Evolutionary conservation across 2,797 vertebrate species (phyloP).

Genomic region (Lacerta bilineata): DNA sequence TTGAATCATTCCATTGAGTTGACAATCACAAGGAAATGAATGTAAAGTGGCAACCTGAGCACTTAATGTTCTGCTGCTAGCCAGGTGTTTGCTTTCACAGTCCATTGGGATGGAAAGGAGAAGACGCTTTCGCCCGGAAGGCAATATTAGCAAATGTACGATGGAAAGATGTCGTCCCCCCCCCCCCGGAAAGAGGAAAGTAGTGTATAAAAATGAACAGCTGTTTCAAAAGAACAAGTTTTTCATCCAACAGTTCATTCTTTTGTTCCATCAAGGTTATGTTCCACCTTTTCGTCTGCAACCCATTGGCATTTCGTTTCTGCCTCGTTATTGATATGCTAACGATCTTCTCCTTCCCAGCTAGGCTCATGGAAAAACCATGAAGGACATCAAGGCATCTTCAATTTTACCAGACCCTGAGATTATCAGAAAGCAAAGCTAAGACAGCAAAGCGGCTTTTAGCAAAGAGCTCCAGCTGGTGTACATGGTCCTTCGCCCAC

Average conservation of each 20-base stretch:
- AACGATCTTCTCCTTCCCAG: conserved; percentile 14
- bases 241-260: conserved; percentile 9
- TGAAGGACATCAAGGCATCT: conserved; percentile 66
- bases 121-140: neutral
- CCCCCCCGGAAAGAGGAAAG: conserved; percentile 18
- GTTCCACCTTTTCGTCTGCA: conserved; percentile 22
- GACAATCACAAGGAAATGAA: conserved; percentile 26
- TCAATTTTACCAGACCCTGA: conserved; percentile 44
- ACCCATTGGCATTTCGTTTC: conserved; percentile 44
- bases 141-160: conserved; percentile 19
- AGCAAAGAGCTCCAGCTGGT: too few species aligned
- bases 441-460: conserved; percentile 36
- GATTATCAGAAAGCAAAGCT: conserved; percentile 49
- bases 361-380: conserved; percentile 46
- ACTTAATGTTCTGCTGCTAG: conserved; percentile 39
- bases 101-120: neutral
- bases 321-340: conserved; percentile 57
- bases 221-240: neutral
- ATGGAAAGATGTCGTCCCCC: neutral
- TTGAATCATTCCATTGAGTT: neutral
- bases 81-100: conserved; percentile 27
- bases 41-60: neutral
- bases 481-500: too few species aligned
- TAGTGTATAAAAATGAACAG: conserved; percentile 18
- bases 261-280: conserved; percentile 35